Conservation (phyloP, 2,888 invertebrate species). For the Taphrorychus bicolor region DNA sequence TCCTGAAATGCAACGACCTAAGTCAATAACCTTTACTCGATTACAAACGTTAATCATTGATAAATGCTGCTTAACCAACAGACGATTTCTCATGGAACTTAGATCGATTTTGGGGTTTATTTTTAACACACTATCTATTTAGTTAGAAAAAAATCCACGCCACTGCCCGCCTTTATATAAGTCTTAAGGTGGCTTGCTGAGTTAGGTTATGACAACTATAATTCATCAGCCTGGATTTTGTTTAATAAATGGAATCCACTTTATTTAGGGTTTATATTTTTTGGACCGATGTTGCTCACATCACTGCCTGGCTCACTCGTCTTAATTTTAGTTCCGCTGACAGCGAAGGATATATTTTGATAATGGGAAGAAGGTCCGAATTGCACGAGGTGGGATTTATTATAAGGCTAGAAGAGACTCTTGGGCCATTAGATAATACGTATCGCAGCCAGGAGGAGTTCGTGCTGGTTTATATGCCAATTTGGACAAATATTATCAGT, state of each 20-base stretch:
- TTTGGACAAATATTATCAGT: no score
- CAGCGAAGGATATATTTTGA: not conserved
- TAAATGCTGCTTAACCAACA: no score
- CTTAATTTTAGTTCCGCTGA: conserved; percentile 4
- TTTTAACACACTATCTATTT: no score
- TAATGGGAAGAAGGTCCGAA: not conserved
- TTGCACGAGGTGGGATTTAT: not conserved
- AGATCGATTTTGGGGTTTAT: no score
- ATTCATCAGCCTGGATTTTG: conserved; percentile 32
- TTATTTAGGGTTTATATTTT: conserved; percentile 31
- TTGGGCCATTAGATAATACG: no score
- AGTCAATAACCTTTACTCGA: no score
- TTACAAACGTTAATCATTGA: no score
- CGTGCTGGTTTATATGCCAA: no score
- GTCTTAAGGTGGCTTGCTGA: conserved; percentile 25
- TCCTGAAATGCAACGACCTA: no score
- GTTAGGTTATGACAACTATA: conserved; percentile 31
- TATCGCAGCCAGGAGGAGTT: no score
- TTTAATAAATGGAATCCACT: conserved; percentile 27
- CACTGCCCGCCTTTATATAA: conserved; percentile 14
- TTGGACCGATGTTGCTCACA: conserved; percentile 6
- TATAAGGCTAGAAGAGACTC: no score
- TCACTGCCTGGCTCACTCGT: conserved; percentile 2
- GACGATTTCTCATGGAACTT: no score
- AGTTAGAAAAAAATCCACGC: conserved; percentile 7